These are phyloP conservation scores for Oscheius sp. DNA, from an alignment of 2,888 invertebrate genomes.

Conservation along the genomic window DNA sequence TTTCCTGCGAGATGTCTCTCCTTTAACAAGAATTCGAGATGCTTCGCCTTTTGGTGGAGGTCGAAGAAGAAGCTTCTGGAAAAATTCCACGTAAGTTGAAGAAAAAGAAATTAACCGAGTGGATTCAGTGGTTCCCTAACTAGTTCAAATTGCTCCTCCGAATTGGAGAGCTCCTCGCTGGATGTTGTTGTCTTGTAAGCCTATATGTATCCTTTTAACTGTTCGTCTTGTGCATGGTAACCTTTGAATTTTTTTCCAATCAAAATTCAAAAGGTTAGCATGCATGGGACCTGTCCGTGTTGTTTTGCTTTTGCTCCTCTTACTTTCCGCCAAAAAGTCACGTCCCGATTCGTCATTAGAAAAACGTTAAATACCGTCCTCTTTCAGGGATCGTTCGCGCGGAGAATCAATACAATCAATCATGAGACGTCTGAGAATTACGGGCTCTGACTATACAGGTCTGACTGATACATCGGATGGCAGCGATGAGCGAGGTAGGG, in stretches of 20 bases:
- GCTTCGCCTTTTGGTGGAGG: conserved; percentile 45
- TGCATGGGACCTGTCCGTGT: not conserved
- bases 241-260: too few species aligned
- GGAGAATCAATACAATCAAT: conserved; percentile 13
- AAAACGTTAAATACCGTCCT: not conserved
- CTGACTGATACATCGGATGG: conserved; percentile 19
- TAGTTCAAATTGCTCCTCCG: not conserved
- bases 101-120: not conserved
- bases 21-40: conserved; percentile 41
- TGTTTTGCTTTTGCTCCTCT: not conserved
- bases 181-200: conserved; percentile 23
- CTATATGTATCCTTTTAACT: not conserved
- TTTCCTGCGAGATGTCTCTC: conserved; percentile 44
- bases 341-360: not conserved
- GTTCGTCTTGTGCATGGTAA: too few species aligned
- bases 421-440: not conserved
- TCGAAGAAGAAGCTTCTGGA: conserved; percentile 42
- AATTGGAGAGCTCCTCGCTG: too few species aligned
- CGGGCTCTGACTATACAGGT: conserved; percentile 12
- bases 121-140: conserved; percentile 4
- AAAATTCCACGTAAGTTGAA: too few species aligned
- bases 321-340: too few species aligned
- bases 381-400: conserved; percentile 15
- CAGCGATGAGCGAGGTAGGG: conserved; percentile 13
- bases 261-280: not conserved